Evolutionary conservation across 2,888 invertebrate species (phyloP).

Genomic region (Baronia brevicornis): DNA sequence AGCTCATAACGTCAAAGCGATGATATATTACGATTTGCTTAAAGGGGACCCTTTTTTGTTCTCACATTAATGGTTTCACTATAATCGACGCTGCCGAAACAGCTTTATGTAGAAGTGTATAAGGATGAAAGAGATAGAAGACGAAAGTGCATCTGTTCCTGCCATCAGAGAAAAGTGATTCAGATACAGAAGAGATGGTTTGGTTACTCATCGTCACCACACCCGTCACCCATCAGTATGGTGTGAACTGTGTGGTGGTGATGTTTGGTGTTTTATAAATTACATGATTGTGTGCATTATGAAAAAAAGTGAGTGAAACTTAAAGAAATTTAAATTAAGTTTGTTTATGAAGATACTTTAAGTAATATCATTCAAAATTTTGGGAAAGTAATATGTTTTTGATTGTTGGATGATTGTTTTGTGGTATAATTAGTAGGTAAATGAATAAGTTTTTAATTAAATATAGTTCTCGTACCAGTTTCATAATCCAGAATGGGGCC

Average conservation of each 20-base stretch:
- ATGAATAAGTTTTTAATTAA: too few species aligned
- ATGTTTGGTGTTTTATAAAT: conserved; percentile 21
- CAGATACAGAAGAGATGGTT: conserved; percentile 49
- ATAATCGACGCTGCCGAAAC: conserved; percentile 56
- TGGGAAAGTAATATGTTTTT: too few species aligned
- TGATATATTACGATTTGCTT: conserved; percentile 73
- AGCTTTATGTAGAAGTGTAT: conserved; percentile 21
- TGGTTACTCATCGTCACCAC: conserved; percentile 59
- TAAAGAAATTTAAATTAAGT: not conserved
- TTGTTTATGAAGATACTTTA: too few species aligned
- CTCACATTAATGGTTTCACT: conserved; percentile 69
- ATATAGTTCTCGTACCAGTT: too few species aligned
- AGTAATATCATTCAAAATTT: too few species aligned
- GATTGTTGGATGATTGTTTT: too few species aligned
- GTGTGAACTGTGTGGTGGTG: conserved; percentile 41
- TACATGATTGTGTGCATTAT: conserved; percentile 19
- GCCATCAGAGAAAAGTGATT: conserved; percentile 61
- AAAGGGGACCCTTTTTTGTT: conserved; percentile 76
- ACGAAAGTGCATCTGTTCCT: conserved; percentile 56
- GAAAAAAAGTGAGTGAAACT: conserved; percentile 11
- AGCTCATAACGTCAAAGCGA: conserved; percentile 64
- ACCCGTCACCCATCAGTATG: too few species aligned
- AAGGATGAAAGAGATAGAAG: conserved; percentile 34
- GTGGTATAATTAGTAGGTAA: too few species aligned
- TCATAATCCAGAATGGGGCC: too few species aligned